phyloP scores from a whole-genome alignment of 2,113 vertebrate genomes.

The Larimichthys crocea region DNA sequence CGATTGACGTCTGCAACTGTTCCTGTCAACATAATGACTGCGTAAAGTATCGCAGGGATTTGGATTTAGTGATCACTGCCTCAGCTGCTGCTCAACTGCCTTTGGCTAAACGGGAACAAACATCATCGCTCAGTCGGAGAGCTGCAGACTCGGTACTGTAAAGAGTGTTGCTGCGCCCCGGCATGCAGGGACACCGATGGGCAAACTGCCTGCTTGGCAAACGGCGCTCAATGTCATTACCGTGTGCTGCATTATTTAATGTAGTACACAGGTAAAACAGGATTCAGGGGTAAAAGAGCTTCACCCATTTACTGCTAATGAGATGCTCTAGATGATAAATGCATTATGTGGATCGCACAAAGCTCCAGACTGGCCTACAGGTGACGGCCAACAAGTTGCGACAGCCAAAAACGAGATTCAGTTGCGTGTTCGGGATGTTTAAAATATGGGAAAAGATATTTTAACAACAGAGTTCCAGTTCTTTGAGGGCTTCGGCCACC shows the following conservation, averaged over 20 bases:
- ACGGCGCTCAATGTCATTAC: conserved; percentile 26
- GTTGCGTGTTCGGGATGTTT: too few species aligned
- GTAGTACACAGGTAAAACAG: not conserved
- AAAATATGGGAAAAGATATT: not conserved
- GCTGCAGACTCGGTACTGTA: conserved; percentile 35
- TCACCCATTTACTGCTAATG: too few species aligned
- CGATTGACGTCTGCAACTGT: conserved; percentile 55
- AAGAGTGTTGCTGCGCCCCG: conserved; percentile 7
- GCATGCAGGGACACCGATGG: conserved; percentile 35
- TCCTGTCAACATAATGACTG: conserved; percentile 58
- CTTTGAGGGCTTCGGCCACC: not conserved
- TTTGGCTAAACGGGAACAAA: conserved; percentile 67
- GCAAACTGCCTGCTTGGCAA: conserved; percentile 42
- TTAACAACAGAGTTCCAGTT: not conserved
- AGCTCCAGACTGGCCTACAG: not conserved
- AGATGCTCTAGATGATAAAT: too few species aligned
- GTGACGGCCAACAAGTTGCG: not conserved
- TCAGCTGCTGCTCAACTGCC: conserved; percentile 63
- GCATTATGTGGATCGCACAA: not conserved
- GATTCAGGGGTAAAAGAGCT: not conserved
- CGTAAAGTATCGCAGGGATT: conserved; percentile 59
- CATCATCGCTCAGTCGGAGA: conserved; percentile 58
- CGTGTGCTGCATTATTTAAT: conserved; percentile 9
- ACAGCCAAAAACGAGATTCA: not conserved
- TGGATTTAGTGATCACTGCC: conserved; percentile 62